Evolutionary conservation across 2,113 vertebrate genomes (phyloP).

Genomic region (Dermatemys mawii): DNA sequence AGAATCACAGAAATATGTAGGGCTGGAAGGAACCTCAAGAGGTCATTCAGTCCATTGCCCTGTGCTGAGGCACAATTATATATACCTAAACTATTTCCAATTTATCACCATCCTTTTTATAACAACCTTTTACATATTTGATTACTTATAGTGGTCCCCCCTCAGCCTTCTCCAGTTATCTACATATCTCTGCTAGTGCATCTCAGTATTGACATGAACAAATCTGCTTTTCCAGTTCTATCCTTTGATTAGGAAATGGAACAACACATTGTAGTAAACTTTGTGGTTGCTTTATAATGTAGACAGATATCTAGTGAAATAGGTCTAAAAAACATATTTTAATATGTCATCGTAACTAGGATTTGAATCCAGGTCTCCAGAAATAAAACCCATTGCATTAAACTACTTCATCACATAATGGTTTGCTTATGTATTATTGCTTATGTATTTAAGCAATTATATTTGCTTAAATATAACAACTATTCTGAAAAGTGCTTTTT

Average conservation of each 20-base stretch:
- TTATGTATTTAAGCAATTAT: too few species aligned
- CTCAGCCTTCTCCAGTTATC: neutral
- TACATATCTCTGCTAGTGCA: neutral
- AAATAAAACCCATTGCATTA: neutral
- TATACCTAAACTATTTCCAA: neutral
- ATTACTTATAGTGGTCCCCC: neutral
- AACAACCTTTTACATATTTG: neutral
- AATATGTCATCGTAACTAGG: neutral
- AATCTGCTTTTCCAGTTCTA: neutral
- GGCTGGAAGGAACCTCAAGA: neutral
- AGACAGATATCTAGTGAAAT: neutral
- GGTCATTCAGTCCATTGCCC: neutral
- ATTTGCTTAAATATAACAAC: neutral
- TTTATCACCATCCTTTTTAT: neutral
- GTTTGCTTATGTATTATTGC: too few species aligned
- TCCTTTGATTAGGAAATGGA: neutral
- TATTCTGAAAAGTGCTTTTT: neutral
- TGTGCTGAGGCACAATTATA: neutral
- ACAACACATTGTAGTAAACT: neutral
- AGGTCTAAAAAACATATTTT: accelerated
- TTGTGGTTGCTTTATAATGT: neutral
- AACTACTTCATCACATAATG: neutral
- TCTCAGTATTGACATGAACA: too few species aligned
- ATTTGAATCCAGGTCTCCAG: neutral
- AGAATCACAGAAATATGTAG: neutral